Evolutionary conservation across 1,140 invertebrate species (phyloP).

Genomic region (Octopus sinensis): DNA sequence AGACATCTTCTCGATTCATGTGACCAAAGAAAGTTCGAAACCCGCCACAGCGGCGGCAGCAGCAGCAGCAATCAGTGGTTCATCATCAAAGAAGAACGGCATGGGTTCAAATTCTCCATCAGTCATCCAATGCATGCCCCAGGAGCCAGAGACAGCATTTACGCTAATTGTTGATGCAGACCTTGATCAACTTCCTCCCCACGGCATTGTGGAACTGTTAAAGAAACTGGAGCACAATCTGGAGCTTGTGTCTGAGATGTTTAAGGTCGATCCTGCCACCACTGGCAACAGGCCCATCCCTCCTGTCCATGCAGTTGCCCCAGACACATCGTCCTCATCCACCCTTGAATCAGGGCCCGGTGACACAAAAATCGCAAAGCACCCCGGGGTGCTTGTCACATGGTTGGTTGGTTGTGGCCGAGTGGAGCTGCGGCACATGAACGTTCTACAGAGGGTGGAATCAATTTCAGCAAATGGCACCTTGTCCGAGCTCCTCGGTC

Average conservation of each 20-base stretch:
- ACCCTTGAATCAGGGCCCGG: constrained; percentile 65
- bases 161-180: constrained; percentile 52
- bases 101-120: constrained; percentile 27
- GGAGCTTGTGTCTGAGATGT: constrained; percentile 47
- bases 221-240: constrained; percentile 42
- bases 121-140: constrained; percentile 41
- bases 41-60: neutral
- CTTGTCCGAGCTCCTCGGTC: constrained; percentile 63
- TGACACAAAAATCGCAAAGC: constrained; percentile 59
- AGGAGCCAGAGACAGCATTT: constrained; percentile 50
- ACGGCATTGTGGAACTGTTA: constrained; percentile 38
- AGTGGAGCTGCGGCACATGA: constrained; percentile 62
- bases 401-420: constrained; percentile 71
- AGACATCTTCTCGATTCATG: constrained; percentile 46
- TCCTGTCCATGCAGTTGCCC: constrained; percentile 31
- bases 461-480: constrained; percentile 66
- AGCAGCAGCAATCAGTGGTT: neutral
- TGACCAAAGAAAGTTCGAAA: constrained; percentile 33
- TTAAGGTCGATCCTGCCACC: constrained; percentile 57
- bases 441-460: constrained; percentile 64
- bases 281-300: constrained; percentile 43
- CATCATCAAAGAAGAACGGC: constrained; percentile 21
- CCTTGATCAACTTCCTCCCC: constrained; percentile 36
- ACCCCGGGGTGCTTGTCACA: constrained; percentile 60
- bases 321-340: constrained; percentile 52